phyloP scores from a whole-genome alignment of 2,113 vertebrate species.

The Melanostigma gelatinosum region DNA sequence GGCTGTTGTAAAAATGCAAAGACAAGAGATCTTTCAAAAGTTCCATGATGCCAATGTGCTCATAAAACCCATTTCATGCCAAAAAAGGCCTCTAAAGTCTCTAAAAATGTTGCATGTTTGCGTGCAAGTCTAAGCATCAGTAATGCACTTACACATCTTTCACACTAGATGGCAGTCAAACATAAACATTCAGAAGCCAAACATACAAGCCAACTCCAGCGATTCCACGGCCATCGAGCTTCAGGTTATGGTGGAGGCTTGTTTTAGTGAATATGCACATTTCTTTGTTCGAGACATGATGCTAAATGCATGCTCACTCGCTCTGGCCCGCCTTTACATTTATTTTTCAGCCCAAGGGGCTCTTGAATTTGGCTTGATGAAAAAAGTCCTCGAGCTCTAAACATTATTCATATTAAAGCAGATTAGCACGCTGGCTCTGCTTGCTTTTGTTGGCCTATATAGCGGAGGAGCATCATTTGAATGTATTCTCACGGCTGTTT shows the following conservation, averaged over 20 bases:
- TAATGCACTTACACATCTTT: constrained; percentile 1
- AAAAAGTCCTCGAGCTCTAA: constrained; percentile 46
- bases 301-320: constrained; percentile 25
- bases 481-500: constrained; percentile 15
- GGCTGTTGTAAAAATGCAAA: constrained; percentile 1
- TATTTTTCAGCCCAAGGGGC: constrained; percentile 21
- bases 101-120: background rate
- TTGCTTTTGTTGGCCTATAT: constrained; percentile 43
- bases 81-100: background rate
- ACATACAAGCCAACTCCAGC: background rate
- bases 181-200: constrained; percentile 29
- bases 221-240: background rate
- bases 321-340: constrained; percentile 33
- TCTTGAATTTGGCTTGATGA: constrained; percentile 41
- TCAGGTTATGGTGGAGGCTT: constrained; percentile 2
- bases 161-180: constrained; percentile 75
- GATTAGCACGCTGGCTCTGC: background rate
- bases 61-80: background rate
- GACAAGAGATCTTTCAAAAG: background rate
- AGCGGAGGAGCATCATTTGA: constrained; percentile 24
- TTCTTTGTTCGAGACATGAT: constrained; percentile 27
- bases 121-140: background rate
- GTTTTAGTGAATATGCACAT: constrained; percentile 20
- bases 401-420: constrained; percentile 57
- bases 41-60: background rate